Evolutionary conservation across 2,113 vertebrate genomes (phyloP), one percentile per base, ranked within the genome.

Genomic region (Strix uralensis): DNA sequence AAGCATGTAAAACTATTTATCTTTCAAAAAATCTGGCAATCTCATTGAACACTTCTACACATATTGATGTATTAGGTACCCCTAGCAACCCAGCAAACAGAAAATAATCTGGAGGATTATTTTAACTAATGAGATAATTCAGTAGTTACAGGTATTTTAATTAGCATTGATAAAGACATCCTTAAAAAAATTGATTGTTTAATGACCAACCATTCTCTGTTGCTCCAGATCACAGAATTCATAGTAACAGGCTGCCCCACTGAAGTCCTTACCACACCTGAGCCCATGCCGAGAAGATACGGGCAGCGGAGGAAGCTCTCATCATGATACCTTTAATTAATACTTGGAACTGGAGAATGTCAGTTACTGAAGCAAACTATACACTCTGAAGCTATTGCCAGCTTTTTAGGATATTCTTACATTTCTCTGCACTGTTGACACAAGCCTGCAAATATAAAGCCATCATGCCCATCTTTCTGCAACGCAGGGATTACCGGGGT

Each of bases 1-100:
- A 98, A 98, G 98, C 98, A 98, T 98, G 98, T 98, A 98, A 98
- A 99, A 99, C 98, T 99, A 99, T 99, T 99, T 99, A 99, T 98
- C 98, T 98, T 98, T 97, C 98, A 98, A 98, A 99, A 99, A 98
- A 83, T 88, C 97, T 98, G 98, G 98, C 98, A 98, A 97, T 90
- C 95, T 94, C 96, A 98, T 98, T 98, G 98, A 99, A 98, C 98
- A 98, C 98, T 98, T 98, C 94, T 98, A 97, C 97, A 98, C 98
- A 98, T 98, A 98, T 96, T 98, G 97, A 98, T 98, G 98, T 95
- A 98, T 98, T 98, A 98, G 98, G 98, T 98, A 98, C 98, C 97
- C 98, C 95, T 99, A 98, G 99, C 98, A 99, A 99, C 99, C 96
- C 98, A 97, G 97, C 98, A 99, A 99, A 99, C 98, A 99, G 98